Percentiles rank a stretch among this genome's conserved stretches.
Evolutionary conservation across 1,140 invertebrate genomes (phyloP).

Genomic region (Apis dorsata): DNA sequence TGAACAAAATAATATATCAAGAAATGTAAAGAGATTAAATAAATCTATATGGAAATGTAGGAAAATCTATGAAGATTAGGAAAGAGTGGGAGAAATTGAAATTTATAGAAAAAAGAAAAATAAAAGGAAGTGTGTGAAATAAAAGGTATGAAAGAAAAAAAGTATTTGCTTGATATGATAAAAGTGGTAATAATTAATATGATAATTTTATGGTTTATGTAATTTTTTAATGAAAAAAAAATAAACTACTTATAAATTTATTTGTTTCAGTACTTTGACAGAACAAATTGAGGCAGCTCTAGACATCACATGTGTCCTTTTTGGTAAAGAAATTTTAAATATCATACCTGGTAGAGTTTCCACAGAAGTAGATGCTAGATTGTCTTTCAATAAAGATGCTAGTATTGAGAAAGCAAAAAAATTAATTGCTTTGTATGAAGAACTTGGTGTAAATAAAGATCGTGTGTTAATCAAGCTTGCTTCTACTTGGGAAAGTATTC

Average conservation of each 20-base stretch:
- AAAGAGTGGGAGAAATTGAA: slow-evolving; percentile 10
- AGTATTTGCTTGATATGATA: not conserved
- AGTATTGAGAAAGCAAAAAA: slow-evolving; percentile 94
- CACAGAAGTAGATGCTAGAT: slow-evolving; percentile 98
- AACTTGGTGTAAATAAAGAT: slow-evolving; percentile 94
- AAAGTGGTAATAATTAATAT: slow-evolving; percentile 22
- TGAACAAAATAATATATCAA: slow-evolving; percentile 8
- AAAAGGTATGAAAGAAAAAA: slow-evolving; percentile 2
- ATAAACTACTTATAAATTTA: slow-evolving; percentile 31
- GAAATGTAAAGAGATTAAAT: slow-evolving; percentile 19
- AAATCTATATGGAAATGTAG: slow-evolving; percentile 10
- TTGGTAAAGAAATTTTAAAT: slow-evolving; percentile 98
- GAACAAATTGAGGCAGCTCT: slow-evolving; percentile 90
- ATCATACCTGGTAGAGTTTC: slow-evolving; percentile 99
- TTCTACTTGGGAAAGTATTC: slow-evolving; percentile 99
- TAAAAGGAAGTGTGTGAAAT: not conserved
- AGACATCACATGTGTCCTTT: slow-evolving; percentile 96
- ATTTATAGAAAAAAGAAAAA: slow-evolving; percentile 27
- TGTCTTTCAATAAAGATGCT: slow-evolving; percentile 96
- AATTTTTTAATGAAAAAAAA: not conserved
- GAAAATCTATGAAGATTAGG: slow-evolving; percentile 18
- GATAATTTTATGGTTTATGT: not conserved
- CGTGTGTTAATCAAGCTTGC: slow-evolving; percentile 98
- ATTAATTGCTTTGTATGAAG: slow-evolving; percentile 94
- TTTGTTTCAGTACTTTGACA: slow-evolving; percentile 82